Percentiles rank a stretch among this genome's conserved stretches.
These are phyloP conservation scores for Rhinella marina DNA, from an alignment of 2,797 vertebrate genomes.

Conservation along the genomic window DNA sequence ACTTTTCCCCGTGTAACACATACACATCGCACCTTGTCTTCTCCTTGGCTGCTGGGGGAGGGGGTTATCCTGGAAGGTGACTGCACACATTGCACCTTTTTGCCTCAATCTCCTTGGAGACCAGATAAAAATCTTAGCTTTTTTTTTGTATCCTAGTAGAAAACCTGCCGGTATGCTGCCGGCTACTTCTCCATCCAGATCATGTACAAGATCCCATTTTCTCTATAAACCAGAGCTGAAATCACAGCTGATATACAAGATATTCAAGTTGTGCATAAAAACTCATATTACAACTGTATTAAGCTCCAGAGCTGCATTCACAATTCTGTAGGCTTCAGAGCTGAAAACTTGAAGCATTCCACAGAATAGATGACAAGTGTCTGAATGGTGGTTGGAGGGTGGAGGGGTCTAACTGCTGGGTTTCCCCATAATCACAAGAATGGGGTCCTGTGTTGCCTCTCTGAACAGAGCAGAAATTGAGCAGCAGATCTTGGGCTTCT, in stretches of 20 bases:
- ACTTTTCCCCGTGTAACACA: neutral
- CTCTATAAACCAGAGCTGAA: neutral
- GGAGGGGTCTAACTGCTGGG: no score
- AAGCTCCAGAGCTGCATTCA: neutral
- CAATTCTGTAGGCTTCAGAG: neutral
- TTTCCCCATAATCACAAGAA: no score
- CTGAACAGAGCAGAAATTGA: no score
- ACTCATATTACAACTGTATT: neutral
- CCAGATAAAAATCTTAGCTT: constrained; percentile 9
- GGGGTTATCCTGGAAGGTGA: neutral
- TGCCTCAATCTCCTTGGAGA: constrained; percentile 50
- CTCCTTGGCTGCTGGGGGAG: neutral
- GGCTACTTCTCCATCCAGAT: neutral
- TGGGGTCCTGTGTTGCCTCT: no score
- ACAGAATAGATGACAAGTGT: no score
- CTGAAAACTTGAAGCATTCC: no score
- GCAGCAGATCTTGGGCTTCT: neutral
- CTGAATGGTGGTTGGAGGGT: no score
- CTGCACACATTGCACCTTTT: constrained; percentile 1
- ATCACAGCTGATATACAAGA: neutral
- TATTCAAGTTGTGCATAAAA: neutral
- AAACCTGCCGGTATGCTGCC: neutral
- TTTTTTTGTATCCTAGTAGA: neutral
- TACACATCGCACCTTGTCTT: neutral
- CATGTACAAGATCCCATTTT: neutral